Evolutionary conservation across 2,888 invertebrate species (phyloP), one percentile per base, ranked within the genome.

Genomic region (Drosophila setosimentum): DNA sequence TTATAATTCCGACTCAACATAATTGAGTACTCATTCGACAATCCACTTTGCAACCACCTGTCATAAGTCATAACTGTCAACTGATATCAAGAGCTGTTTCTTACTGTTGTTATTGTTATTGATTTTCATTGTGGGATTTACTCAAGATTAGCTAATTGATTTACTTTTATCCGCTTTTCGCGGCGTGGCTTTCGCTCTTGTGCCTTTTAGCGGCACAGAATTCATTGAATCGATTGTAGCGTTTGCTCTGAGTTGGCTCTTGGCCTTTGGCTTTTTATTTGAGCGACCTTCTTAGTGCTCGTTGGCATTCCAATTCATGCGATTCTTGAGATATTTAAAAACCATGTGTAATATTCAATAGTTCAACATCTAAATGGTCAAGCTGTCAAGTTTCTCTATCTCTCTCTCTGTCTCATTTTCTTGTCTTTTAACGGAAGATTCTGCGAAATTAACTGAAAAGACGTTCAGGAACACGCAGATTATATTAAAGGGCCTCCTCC

Each of bases 101-200:
- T 55, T 45, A 24, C 18, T 33, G 40, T 18, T 45, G 18, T 50
- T 37, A 1, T 4, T 49, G 18, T 27, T 42, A 50, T 35, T 27
- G 29, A 42, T 62, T 35, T 35, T 33, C 42, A 35, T 49, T 61
- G 53, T 63, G 57, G 50, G 49, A 40, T 54, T 58, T 60, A 68
- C 58, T 48, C 59, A 53, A 70, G 73, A 79, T 69, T 62, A 73
- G 71, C 86, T 85, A 87, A 83, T 83, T 83, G 86, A 83, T 76
- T 76, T 73, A 69, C 62, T 62, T 68, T 68, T 48, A 70, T 58
- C 45, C 55, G 27, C 35, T 37, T 57, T 55, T 53, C 32, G 18
- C 37, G 51, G 68, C 55, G 30, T 50, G 53, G 49, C 78, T 78
- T 78, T 76, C 64, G 49, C 57, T 58, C 60, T 48, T 48, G 63